These are phyloP conservation scores for Sminthurinus aureus DNA, from an alignment of 2,888 invertebrate genomes.

Conservation along the genomic window DNA sequence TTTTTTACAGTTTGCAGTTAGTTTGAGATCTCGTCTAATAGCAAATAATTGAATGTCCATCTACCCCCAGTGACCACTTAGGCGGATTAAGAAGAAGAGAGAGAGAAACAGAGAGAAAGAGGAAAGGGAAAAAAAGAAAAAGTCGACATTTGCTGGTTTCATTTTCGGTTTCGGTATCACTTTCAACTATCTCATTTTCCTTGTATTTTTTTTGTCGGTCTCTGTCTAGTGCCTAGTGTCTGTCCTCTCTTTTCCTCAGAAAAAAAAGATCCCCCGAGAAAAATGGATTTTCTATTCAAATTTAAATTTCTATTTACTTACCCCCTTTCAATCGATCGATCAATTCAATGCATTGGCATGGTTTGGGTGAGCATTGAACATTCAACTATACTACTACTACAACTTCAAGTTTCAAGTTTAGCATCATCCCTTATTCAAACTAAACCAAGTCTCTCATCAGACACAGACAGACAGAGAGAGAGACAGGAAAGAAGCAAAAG, in stretches of 20 bases:
- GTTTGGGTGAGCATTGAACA: neutral
- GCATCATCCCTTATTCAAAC: too few species aligned
- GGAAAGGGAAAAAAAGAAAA: neutral
- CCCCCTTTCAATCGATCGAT: conserved; percentile 12
- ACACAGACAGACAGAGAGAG: too few species aligned
- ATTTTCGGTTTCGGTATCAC: neutral
- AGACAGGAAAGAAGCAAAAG: neutral
- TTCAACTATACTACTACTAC: too few species aligned
- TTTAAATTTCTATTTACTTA: conserved; percentile 33
- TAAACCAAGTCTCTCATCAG: too few species aligned
- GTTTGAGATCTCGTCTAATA: neutral
- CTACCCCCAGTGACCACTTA: conserved; percentile 38
- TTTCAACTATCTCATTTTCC: neutral
- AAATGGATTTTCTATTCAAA: conserved; percentile 41
- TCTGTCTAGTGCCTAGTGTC: neutral
- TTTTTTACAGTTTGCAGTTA: neutral
- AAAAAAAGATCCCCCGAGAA: conserved; percentile 17
- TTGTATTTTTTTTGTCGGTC: neutral
- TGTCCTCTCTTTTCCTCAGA: neutral
- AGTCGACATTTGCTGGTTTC: neutral
- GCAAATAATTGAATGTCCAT: conserved; percentile 15
- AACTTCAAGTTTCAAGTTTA: neutral
- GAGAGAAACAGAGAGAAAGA: neutral
- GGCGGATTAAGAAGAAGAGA: conserved; percentile 34
- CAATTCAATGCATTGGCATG: neutral